A percentile compares a stretch with the other conserved stretches of the same genome.
Conservation (phyloP, 2,888 invertebrate genomes). For the Sarcophaga rosellei region DNA sequence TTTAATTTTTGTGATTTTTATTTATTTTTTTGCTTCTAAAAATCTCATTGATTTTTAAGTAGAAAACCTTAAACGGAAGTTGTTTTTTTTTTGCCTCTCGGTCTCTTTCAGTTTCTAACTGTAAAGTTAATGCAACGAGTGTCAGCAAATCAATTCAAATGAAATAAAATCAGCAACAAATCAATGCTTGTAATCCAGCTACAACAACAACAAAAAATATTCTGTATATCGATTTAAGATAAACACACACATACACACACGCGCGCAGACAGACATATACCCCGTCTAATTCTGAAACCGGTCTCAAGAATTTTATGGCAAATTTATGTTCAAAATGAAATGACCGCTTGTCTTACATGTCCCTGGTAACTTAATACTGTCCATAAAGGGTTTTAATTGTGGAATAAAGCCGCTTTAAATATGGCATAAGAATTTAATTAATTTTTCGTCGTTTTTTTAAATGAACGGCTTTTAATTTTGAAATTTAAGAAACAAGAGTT, state of each 20-base stretch:
- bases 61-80: slow-evolving; percentile 69
- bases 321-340: no score
- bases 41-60: slow-evolving; percentile 63
- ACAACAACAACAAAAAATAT: not conserved
- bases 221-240: slow-evolving; percentile 7
- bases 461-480: no score
- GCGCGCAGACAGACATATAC: no score
- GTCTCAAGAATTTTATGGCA: no score
- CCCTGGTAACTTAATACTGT: no score
- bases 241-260: not conserved
- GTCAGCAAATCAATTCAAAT: not conserved
- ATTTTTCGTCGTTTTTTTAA: no score
- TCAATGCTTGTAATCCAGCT: not conserved
- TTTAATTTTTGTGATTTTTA: not conserved
- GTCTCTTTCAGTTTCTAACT: slow-evolving; percentile 34
- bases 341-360: no score
- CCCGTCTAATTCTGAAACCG: no score
- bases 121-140: slow-evolving; percentile 51
- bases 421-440: no score
- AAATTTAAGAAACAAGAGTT: no score
- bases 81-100: slow-evolving; percentile 38
- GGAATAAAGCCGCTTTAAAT: no score
- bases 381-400: no score
- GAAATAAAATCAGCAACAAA: slow-evolving; percentile 8
- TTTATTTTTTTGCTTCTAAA: slow-evolving; percentile 17